phyloP scores from a whole-genome alignment of 2,113 vertebrate genomes.

The Romanogobio albipinnatus region DNA sequence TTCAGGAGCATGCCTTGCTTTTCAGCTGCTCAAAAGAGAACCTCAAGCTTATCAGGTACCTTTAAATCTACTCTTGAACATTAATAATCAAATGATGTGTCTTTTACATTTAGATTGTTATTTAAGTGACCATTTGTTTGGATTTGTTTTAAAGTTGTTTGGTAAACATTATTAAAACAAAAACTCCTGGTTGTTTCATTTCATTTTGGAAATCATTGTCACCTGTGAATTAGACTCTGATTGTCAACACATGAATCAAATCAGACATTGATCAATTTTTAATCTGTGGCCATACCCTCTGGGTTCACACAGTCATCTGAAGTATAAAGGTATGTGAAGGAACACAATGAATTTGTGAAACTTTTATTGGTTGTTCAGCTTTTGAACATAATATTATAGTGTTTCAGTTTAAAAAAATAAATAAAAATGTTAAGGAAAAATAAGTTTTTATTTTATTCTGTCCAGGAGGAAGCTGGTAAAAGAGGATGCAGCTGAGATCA shows the following conservation, averaged over 20 bases:
- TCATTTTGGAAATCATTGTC: neutral
- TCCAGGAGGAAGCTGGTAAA: slow-evolving; percentile 75
- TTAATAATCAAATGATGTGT: neutral
- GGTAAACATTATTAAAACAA: neutral
- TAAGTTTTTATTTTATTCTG: neutral
- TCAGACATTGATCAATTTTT: neutral
- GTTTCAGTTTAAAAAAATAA: too few relatives aligned
- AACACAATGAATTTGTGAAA: too few relatives aligned
- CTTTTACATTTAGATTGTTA: neutral
- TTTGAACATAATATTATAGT: neutral
- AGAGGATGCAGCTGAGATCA: slow-evolving; percentile 62
- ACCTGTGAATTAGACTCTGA: neutral
- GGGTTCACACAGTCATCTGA: neutral
- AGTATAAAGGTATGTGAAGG: neutral
- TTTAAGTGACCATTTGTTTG: too few relatives aligned
- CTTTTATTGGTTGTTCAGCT: neutral
- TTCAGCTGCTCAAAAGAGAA: slow-evolving; percentile 63
- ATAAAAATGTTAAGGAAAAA: too few relatives aligned
- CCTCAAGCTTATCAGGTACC: slow-evolving; percentile 76
- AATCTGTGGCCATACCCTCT: slow-evolving; percentile 25
- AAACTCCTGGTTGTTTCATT: neutral
- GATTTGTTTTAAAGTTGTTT: neutral
- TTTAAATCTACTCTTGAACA: slow-evolving; percentile 1
- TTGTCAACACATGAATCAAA: neutral
- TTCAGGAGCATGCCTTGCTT: slow-evolving; percentile 65